These are phyloP conservation scores for Brachyistius frenatus DNA, from an alignment of 2,113 vertebrate genomes.

Conservation along the genomic window DNA sequence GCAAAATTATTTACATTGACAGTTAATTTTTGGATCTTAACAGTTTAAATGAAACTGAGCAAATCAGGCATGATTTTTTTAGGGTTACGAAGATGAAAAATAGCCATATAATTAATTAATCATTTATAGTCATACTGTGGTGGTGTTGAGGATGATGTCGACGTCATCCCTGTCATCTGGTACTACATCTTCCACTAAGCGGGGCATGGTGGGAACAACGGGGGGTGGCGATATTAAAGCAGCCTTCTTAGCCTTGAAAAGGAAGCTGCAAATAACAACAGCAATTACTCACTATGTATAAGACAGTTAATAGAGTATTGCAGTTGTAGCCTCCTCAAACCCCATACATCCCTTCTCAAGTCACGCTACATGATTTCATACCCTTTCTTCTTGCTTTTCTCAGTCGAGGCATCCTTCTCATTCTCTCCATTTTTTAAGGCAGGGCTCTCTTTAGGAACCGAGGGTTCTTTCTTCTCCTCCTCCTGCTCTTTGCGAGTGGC, in stretches of 20 bases:
- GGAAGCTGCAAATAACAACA: conserved; percentile 84
- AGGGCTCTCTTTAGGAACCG: conserved; percentile 81
- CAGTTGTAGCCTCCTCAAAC: background rate
- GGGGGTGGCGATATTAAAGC: conserved; percentile 88
- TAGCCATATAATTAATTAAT: conserved; percentile 5
- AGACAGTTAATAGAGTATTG: background rate
- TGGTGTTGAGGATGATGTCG: conserved; percentile 93
- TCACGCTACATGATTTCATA: background rate
- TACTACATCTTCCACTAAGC: conserved; percentile 90
- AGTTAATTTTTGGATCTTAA: background rate
- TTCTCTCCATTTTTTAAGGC: conserved; percentile 86
- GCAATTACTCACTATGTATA: background rate
- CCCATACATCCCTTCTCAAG: background rate
- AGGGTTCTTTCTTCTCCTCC: conserved; percentile 88
- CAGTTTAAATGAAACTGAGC: background rate
- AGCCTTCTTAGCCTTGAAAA: conserved; percentile 94
- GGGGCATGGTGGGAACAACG: conserved; percentile 87
- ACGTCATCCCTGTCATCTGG: conserved; percentile 91
- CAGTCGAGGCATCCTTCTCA: conserved; percentile 91
- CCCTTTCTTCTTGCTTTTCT: conserved; percentile 96
- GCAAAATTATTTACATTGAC: background rate
- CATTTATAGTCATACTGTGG: conserved; percentile 83
- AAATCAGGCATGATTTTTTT: background rate
- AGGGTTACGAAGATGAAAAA: background rate
- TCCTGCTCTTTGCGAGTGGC: conserved; percentile 89